A percentile compares a stretch with the other conserved stretches of the same genome.
Conservation (phyloP, 2,797 vertebrate species). For the Anabas testudineus region DNA sequence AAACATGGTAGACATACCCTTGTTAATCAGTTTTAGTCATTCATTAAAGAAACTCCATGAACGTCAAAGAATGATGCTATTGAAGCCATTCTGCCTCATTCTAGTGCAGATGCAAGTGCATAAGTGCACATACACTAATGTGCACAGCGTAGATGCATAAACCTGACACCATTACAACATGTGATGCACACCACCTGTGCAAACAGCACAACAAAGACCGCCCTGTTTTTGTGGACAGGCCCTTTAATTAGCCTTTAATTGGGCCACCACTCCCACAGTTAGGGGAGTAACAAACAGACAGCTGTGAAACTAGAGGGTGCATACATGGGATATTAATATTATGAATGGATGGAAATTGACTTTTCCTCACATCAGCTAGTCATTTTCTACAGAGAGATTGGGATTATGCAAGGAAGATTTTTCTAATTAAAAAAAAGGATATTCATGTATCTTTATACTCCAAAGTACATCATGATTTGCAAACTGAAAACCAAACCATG, state of each 20-base stretch:
- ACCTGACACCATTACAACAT: slow-evolving; percentile 73
- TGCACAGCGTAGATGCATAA: slow-evolving; percentile 54
- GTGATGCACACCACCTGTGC: slow-evolving; percentile 77
- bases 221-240: slow-evolving; percentile 72
- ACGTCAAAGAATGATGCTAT: slow-evolving; percentile 24
- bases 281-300: slow-evolving; percentile 49
- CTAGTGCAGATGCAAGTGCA: slow-evolving; percentile 15
- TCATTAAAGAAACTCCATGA: slow-evolving; percentile 14
- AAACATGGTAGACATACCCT: neutral
- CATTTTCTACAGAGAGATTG: slow-evolving; percentile 39
- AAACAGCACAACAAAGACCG: slow-evolving; percentile 79
- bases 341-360: slow-evolving; percentile 50
- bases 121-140: slow-evolving; percentile 14
- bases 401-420: slow-evolving; percentile 9
- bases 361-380: slow-evolving; percentile 29
- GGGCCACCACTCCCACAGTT: slow-evolving; percentile 56
- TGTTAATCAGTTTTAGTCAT: slow-evolving; percentile 32
- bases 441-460: slow-evolving; percentile 34
- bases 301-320: slow-evolving; percentile 49
- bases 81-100: slow-evolving; percentile 2
- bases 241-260: slow-evolving; percentile 82
- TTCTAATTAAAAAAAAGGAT: slow-evolving; percentile 22
- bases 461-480: slow-evolving; percentile 78
- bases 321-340: slow-evolving; percentile 35
- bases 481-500: slow-evolving; percentile 82